Conservation (phyloP, 2,888 invertebrate genomes). For the Pseudanteris insignis region DNA sequence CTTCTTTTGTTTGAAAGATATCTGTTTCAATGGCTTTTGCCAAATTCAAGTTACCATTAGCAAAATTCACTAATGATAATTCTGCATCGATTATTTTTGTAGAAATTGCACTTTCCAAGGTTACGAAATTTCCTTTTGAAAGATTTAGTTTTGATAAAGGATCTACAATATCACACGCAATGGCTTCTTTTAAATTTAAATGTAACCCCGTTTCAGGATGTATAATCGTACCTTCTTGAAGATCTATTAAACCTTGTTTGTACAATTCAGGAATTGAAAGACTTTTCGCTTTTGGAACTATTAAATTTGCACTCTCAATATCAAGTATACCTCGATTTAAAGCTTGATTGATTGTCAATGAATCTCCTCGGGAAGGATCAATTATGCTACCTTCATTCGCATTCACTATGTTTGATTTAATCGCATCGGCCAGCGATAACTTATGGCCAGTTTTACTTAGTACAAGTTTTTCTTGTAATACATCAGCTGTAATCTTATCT, state of each 20-base stretch:
- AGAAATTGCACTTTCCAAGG: slow-evolving; percentile 80
- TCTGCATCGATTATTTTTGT: slow-evolving; percentile 77
- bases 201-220: slow-evolving; percentile 88
- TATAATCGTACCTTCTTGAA: slow-evolving; percentile 77
- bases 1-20: slow-evolving; percentile 69
- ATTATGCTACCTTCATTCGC: slow-evolving; percentile 80
- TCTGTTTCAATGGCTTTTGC: slow-evolving; percentile 76
- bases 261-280: slow-evolving; percentile 85
- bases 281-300: slow-evolving; percentile 83
- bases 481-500: slow-evolving; percentile 78
- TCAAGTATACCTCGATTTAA: slow-evolving; percentile 81
- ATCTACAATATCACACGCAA: slow-evolving; percentile 88
- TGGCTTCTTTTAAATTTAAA: slow-evolving; percentile 82
- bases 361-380: slow-evolving; percentile 84
- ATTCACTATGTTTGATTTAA: slow-evolving; percentile 76
- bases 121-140: slow-evolving; percentile 73
- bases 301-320: slow-evolving; percentile 78
- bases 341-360: slow-evolving; percentile 84
- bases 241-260: slow-evolving; percentile 85
- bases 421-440: slow-evolving; percentile 78
- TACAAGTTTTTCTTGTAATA: slow-evolving; percentile 73
- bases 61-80: slow-evolving; percentile 73
- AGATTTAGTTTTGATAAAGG: slow-evolving; percentile 77
- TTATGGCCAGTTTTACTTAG: slow-evolving; percentile 72
- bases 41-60: slow-evolving; percentile 73